phyloP scores from a whole-genome alignment of 2,113 vertebrate genomes.

The Alligator mississippiensis region DNA sequence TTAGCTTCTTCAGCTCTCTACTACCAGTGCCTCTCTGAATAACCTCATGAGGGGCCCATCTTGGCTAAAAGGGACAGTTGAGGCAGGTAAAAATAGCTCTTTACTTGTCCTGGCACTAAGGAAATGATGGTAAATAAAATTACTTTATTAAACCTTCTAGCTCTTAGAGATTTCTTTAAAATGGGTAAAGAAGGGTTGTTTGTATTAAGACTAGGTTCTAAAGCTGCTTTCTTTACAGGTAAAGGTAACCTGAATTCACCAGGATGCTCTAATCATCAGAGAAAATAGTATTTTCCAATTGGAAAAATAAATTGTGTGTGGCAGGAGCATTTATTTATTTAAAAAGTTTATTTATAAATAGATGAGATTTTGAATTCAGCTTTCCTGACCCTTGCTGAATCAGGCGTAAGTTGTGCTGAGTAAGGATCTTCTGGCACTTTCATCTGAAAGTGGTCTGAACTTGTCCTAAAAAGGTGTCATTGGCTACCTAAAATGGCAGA shows the following conservation, averaged over 20 bases:
- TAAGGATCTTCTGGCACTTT: not conserved
- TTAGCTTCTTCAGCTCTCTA: not conserved
- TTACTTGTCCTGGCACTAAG: not conserved
- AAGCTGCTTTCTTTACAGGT: not conserved
- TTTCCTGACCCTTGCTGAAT: not conserved
- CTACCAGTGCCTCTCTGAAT: not conserved
- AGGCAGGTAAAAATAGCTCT: not conserved
- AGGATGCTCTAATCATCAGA: not conserved
- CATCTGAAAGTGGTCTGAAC: too few species aligned
- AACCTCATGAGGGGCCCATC: not conserved
- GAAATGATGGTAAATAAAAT: not conserved
- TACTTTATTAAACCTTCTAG: not conserved
- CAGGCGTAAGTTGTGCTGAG: not conserved
- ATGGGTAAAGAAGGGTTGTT: not conserved
- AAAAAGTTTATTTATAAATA: not conserved
- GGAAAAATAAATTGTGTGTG: not conserved
- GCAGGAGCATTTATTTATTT: not conserved
- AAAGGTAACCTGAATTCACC: not conserved
- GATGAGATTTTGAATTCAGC: not conserved
- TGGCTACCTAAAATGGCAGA: not conserved
- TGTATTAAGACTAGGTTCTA: not conserved
- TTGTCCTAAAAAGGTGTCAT: not conserved
- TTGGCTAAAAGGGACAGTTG: not conserved
- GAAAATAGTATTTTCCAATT: not conserved
- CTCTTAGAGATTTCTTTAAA: not conserved